phyloP scores from a whole-genome alignment of 2,888 invertebrate species.

The Adineta ricciae region DNA sequence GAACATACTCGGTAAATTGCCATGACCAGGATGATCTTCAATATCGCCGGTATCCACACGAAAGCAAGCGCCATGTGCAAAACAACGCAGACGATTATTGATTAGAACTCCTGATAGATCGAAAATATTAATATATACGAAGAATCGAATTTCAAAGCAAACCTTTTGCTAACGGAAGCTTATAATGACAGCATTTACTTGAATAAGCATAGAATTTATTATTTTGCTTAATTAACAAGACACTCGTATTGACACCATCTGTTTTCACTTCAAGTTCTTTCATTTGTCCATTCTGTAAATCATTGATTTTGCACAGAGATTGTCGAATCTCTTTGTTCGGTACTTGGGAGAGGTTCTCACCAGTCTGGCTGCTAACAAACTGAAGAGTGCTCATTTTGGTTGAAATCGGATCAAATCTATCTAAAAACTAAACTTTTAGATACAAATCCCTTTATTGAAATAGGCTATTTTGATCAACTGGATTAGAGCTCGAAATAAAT shows the following conservation, averaged over 20 bases:
- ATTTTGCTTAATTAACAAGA: conserved; percentile 73
- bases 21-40: conserved; percentile 90
- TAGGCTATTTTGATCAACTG: too few relatives aligned
- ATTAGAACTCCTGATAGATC: conserved; percentile 69
- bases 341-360: too few relatives aligned
- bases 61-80: conserved; percentile 95
- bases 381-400: neutral
- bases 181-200: conserved; percentile 83
- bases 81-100: conserved; percentile 74
- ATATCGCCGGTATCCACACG: conserved; percentile 75
- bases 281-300: conserved; percentile 49
- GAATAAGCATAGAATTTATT: conserved; percentile 70
- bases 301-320: conserved; percentile 41
- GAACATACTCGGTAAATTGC: conserved; percentile 77
- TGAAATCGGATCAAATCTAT: neutral
- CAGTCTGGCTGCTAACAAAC: neutral
- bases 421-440: neutral
- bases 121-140: conserved; percentile 55
- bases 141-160: neutral
- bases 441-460: too few relatives aligned
- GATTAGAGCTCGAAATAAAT: too few relatives aligned
- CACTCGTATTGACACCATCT: conserved; percentile 54
- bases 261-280: conserved; percentile 55
- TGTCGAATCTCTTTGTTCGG: neutral
- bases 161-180: conserved; percentile 70